These are phyloP conservation scores for Coleophora flavipennella DNA, from an alignment of 2,888 invertebrate species.

Conservation along the genomic window DNA sequence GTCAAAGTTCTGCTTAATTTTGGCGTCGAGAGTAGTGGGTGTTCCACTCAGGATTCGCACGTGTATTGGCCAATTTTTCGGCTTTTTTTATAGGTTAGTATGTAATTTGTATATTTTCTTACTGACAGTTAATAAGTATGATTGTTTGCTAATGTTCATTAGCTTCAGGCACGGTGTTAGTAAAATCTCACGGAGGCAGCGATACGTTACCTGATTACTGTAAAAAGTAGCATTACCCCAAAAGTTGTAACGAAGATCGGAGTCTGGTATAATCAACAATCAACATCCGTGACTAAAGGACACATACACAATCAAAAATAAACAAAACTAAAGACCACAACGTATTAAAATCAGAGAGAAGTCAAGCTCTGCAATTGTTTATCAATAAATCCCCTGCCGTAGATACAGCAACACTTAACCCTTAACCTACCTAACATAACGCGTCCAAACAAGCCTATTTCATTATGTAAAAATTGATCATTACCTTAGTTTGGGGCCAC, in stretches of 20 bases:
- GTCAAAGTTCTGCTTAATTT: no score
- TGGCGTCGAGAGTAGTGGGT: no score
- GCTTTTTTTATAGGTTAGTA: constrained; percentile 29
- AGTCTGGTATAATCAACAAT: no score
- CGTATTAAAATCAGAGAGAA: no score
- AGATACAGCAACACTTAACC: no score
- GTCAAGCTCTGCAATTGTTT: no score
- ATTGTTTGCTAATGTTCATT: constrained; percentile 22
- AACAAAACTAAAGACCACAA: no score
- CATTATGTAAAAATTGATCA: no score
- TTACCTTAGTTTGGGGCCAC: no score
- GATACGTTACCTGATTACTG: constrained; percentile 10
- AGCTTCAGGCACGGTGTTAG: constrained; percentile 17
- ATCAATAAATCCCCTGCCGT: no score
- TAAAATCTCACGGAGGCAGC: constrained; percentile 23
- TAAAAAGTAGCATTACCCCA: constrained; percentile 17
- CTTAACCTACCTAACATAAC: no score
- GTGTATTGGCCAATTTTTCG: constrained; percentile 25
- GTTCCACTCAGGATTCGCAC: constrained; percentile 10
- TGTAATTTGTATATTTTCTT: constrained; percentile 18
- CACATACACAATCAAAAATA: constrained; percentile 32
- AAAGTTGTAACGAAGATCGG: constrained; percentile 29
- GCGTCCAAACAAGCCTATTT: no score
- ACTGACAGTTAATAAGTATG: constrained; percentile 23
- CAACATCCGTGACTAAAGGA: constrained; percentile 41